Base-by-base conservation (phyloP, 1,140 invertebrate species). In the Bombus haemorrhoidalis region DNA sequence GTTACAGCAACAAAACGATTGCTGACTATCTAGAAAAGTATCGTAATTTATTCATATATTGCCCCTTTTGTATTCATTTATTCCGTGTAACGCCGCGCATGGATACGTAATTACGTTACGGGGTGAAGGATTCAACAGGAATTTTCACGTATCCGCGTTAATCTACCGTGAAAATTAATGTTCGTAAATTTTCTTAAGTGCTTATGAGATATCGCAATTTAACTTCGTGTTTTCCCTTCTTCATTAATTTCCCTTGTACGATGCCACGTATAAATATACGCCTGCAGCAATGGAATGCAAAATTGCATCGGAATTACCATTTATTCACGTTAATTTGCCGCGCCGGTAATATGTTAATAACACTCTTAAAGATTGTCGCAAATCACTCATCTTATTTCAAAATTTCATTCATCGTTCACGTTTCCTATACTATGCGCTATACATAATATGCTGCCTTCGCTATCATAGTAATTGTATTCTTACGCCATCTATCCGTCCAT, bases 81-180 rank as follows among this genome's bases (percentile, higher is more conserved):
- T 43, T 32, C n/a, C n/a, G n/a, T 13, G 71, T n/a, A 22, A 73
- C 13, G 3, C 15, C 8, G 22, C 25, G 37, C 37, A n/a, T 32
- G n/a, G 15, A 32, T n/a, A 47, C 41, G 10, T 74, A 74, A 47
- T 47, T 47, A n/a, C 22, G 12, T 32, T 4, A 13, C 15, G 1
- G 15, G 0, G 5, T 13, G 34, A 74, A 12, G 28, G 2, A 73
- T 73, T 43, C 25, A 13, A 53, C 5, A 9, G 12, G 8, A 34
- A 47, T 74, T 74, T 47, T 53, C n/a, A 53, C 32, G 72, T 53
- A 53, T 53, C 41, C n/a, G 22, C 18, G 37, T 74, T 74, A 74
- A 74, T 74, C 41, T 53, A 74, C n/a, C 72, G 41, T n/a, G 72
- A 74, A 74, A 74, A 73, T 8, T 43, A 32, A 47, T 47, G 71